Evolutionary conservation across 2,888 invertebrate species (phyloP), one percentile per base, ranked within the genome.

Genomic region (Lymantria dispar): DNA sequence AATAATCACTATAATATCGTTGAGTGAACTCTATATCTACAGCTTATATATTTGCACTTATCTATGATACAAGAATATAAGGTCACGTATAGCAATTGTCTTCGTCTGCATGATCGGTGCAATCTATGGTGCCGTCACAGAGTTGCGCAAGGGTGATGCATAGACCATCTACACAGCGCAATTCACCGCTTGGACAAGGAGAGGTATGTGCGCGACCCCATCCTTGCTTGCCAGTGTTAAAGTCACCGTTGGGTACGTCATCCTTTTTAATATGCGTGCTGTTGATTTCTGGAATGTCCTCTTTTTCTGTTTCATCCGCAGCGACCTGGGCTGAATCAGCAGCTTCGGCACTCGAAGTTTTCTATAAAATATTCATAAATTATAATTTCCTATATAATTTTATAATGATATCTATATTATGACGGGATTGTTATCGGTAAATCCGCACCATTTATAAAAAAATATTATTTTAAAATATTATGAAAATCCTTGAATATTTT

Each of bases 71-170:
- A 29, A 8, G n/a, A 8, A 3, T 3, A 22, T 10, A 22, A 2
- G 40, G 41, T 78, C 91, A 92, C 75, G 93, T 92, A 69, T 86
- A 92, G 68, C 94, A 94, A 78, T 93, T 93, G 52, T 93, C 91
- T 64, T 94, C 94, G 57, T 94, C 94, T 1, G 94, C 93, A 43
- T 93, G 94, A 74, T 94, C 94, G 0, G 92, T 84, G 68, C 94
- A 94, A 79, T 94, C 94, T 45, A 85, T 81, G 59, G 83, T 83
- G n/a, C 92, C 91, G 70, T 94, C 94, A 68, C 94, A 94, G 31
- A 94, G 88, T 62, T 94, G 94, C 8, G 92, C 85, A 13, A 94
- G 85, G 0, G 93, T 93, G 62, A 94, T 94, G 73, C 94, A 94
- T 54, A 92, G 86, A 22, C 94, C 94, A 69, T 94, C 94, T 5